phyloP scores from a whole-genome alignment of 2,113 vertebrate genomes.

The Amblyornis subalaris region DNA sequence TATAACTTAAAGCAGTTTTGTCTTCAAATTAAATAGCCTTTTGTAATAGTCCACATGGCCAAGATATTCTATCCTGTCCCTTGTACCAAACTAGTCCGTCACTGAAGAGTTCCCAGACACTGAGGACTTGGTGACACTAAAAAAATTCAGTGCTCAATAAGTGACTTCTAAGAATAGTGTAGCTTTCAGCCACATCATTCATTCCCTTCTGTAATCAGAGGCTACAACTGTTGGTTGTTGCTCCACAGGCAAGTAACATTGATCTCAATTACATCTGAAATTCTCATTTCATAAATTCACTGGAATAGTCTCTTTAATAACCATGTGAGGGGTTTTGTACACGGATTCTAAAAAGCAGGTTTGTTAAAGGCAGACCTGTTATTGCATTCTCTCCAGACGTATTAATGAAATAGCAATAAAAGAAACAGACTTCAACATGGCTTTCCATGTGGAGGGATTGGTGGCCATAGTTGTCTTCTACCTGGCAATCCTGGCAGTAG shows the following conservation, averaged over 20 bases:
- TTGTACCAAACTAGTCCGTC: not conserved
- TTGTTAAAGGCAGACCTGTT: not conserved
- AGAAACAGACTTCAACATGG: slow-evolving; percentile 73
- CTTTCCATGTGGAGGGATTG: slow-evolving; percentile 89
- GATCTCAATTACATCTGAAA: not conserved
- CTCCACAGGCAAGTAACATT: not conserved
- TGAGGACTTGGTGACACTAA: not conserved
- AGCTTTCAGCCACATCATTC: not conserved
- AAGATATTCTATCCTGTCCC: not conserved
- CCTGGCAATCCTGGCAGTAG: slow-evolving; percentile 87
- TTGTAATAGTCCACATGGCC: not conserved
- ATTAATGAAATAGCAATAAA: slow-evolving; percentile 78
- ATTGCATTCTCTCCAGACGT: slow-evolving; percentile 57
- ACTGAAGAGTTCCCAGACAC: not conserved
- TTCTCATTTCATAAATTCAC: not conserved
- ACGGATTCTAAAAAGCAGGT: not conserved
- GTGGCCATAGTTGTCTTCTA: slow-evolving; percentile 94
- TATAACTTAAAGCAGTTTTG: not conserved
- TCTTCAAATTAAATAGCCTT: not conserved
- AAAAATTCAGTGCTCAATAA: not conserved
- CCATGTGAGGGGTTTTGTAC: not conserved
- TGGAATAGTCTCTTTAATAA: not conserved
- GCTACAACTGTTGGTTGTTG: not conserved
- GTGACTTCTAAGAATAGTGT: not conserved
- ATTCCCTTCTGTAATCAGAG: not conserved